Evolutionary conservation across 2,113 vertebrate species (phyloP).

Genomic region (Campylorhamphus procurvoides): DNA sequence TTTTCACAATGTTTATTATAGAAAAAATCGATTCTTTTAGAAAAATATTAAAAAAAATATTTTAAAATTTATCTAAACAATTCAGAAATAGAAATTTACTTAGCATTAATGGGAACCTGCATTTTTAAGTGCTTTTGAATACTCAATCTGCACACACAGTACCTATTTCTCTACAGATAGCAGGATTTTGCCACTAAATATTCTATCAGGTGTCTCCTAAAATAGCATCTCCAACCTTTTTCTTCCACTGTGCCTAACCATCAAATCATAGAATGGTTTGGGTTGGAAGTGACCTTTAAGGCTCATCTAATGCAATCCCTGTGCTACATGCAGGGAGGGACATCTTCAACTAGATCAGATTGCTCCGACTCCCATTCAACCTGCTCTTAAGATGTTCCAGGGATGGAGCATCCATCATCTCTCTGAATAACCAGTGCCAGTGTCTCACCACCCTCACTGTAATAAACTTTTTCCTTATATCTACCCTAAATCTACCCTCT

Average conservation of each 20-base stretch:
- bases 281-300: background rate
- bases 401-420: background rate
- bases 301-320: fast-evolving
- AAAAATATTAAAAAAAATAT: background rate
- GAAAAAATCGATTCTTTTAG: background rate
- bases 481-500: background rate
- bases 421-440: background rate
- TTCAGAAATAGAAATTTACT: background rate
- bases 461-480: background rate
- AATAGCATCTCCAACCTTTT: background rate
- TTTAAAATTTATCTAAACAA: background rate
- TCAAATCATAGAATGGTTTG: background rate
- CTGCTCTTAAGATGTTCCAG: background rate
- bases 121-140: background rate
- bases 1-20: background rate
- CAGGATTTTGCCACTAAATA: background rate
- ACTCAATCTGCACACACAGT: background rate
- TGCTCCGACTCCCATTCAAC: background rate
- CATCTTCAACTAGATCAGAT: background rate
- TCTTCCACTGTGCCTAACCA: background rate
- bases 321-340: background rate
- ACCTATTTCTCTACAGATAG: background rate
- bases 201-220: background rate
- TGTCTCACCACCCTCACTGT: fast-evolving
- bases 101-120: background rate